Evolutionary conservation across 2,113 vertebrate genomes (phyloP).

Genomic region (Anoplopoma fimbria): DNA sequence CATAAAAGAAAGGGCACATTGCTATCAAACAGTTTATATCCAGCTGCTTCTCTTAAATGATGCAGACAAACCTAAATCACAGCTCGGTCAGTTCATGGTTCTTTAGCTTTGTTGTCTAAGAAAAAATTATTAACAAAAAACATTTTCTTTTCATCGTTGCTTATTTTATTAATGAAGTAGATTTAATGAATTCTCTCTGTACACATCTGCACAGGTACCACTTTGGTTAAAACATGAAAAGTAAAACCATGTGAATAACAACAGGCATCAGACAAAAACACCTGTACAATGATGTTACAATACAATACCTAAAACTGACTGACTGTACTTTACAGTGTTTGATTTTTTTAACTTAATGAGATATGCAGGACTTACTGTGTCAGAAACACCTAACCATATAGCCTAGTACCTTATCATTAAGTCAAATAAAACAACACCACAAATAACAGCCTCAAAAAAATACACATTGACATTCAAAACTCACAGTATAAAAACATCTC

Average conservation of each 20-base stretch:
- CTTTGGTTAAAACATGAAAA: background rate
- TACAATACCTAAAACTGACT: background rate
- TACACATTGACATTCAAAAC: background rate
- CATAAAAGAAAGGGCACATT: background rate
- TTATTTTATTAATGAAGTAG: background rate
- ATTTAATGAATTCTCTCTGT: background rate
- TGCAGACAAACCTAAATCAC: background rate
- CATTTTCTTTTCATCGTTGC: background rate
- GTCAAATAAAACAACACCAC: background rate
- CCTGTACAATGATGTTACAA: background rate
- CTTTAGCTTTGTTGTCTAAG: background rate
- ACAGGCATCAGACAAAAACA: background rate
- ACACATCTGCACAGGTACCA: background rate
- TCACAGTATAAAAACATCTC: background rate
- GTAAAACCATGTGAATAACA: background rate
- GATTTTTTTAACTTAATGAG: background rate
- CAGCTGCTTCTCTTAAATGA: conserved; percentile 6
- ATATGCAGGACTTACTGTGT: background rate
- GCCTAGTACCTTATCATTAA: background rate
- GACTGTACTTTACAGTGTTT: background rate
- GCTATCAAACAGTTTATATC: background rate
- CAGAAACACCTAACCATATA: too few relatives aligned
- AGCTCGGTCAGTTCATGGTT: background rate
- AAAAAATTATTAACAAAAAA: too few relatives aligned
- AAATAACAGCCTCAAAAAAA: background rate